A percentile compares a stretch with the other conserved stretches of the same genome.
Conservation (phyloP, 1,140 invertebrate species). For the Bombus confusus region DNA sequence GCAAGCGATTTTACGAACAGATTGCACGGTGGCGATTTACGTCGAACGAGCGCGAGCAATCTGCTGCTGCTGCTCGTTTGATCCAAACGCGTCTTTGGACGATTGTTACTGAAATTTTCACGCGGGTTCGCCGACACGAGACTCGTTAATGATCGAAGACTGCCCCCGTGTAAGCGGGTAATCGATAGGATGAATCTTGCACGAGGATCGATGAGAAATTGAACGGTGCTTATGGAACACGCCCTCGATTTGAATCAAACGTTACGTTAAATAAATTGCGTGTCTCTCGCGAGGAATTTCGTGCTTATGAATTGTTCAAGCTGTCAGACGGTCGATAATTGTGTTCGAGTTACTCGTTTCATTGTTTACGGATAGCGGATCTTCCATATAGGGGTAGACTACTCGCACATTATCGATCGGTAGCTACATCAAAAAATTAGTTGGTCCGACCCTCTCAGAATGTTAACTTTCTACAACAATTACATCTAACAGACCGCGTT, state of each 20-base stretch:
- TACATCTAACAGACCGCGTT: too few relatives aligned
- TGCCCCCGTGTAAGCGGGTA: conserved; percentile 8
- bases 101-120: conserved; percentile 12
- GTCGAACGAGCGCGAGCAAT: too few relatives aligned
- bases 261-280: neutral
- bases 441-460: too few relatives aligned
- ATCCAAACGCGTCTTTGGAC: neutral
- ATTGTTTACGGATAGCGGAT: neutral
- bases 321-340: too few relatives aligned
- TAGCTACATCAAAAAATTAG: neutral
- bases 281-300: neutral
- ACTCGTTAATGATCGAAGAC: conserved; percentile 20
- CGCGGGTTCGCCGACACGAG: neutral
- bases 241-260: neutral
- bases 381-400: neutral
- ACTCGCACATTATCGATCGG: neutral
- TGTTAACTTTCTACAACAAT: too few relatives aligned
- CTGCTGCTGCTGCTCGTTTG: too few relatives aligned
- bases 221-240: neutral
- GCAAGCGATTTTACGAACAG: too few relatives aligned
- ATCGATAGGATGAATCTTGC: conserved; percentile 30
- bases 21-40: too few relatives aligned
- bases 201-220: neutral
- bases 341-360: neutral
- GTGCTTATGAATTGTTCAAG: neutral